A percentile compares a stretch with the other conserved stretches of the same genome.
Conservation (phyloP, 2,888 invertebrate genomes). For the Zygothrica quintamaculata region DNA sequence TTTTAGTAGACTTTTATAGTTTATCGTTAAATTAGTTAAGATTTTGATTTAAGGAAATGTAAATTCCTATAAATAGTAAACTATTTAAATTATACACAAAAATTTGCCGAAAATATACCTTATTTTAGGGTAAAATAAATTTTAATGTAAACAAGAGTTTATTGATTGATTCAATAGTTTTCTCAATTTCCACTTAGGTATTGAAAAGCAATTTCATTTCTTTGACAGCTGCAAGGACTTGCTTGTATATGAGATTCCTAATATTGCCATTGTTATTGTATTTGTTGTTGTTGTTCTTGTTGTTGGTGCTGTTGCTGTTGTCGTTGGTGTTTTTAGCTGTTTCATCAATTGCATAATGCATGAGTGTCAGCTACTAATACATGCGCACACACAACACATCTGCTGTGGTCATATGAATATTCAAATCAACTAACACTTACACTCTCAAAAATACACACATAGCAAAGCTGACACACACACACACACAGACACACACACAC, state of each 20-base stretch:
- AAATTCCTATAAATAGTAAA: too few relatives aligned
- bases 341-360: slow-evolving; percentile 69
- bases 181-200: slow-evolving; percentile 7
- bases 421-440: slow-evolving; percentile 38
- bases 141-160: too few relatives aligned
- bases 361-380: slow-evolving; percentile 52
- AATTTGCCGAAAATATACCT: too few relatives aligned
- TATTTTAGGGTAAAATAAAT: too few relatives aligned
- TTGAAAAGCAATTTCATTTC: slow-evolving; percentile 25
- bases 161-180: slow-evolving; percentile 1
- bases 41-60: too few relatives aligned
- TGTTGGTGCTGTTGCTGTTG: slow-evolving; percentile 33
- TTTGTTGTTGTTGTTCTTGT: too few relatives aligned
- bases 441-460: slow-evolving; percentile 11
- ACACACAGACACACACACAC: slow-evolving; percentile 11
- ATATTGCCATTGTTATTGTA: slow-evolving; percentile 24
- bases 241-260: slow-evolving; percentile 7
- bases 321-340: slow-evolving; percentile 28
- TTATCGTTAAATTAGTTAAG: too few relatives aligned
- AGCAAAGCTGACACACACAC: slow-evolving; percentile 14
- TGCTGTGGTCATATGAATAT: slow-evolving; percentile 54
- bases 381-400: slow-evolving; percentile 29
- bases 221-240: not conserved
- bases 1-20: too few relatives aligned
- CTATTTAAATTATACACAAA: too few relatives aligned